Base-by-base conservation (phyloP, 2,888 invertebrate species). In the Dendrolimus pini region DNA sequence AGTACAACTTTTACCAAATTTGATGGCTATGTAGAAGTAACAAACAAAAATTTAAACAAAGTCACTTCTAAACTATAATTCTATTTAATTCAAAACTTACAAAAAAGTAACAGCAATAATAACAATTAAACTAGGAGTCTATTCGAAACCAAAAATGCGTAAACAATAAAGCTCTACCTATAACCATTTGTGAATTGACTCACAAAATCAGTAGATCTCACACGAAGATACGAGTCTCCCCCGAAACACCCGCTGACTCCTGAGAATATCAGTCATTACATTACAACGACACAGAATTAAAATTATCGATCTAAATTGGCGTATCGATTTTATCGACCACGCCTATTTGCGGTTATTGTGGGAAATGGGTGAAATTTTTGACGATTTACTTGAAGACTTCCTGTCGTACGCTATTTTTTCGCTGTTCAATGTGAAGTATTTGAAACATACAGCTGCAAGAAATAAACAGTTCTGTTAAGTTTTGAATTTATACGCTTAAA, bases 211-310 rank as follows among this genome's bases (percentile, higher is more conserved):
- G 59, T 66, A 77, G 89, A 89, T 89, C 85, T 89, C 89, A 83
- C 89, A 89, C 81, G 82, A 68, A 80, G 89, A 89, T 89, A 88
- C 56, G 65, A 66, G 61, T 73, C 81, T 68, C 82, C 85, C 83
- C 80, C 77, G 69, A 75, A 65, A 66, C 70, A 75, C 85, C 88
- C 75, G 84, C 75, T 74, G 82, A 64, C 75, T 80, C 78, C 79
- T 85, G 88, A 84, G 85, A 88, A 88, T 84, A 75, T 76, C 78
- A 81, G 80, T 87, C 81, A 80, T 86, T 87, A 85, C 73, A 71
- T 71, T 72, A 76, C 71, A 74, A 77, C 76, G 77, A 77, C 77
- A 73, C 63, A 65, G 70, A 67, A 71, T 78, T 75, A 73, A 75
- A 75, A 47, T 47, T 78, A 82, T 83, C 80, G 82, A 82, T 79